Conservation (phyloP, 2,888 invertebrate genomes). For the Iselma pallidipennis region DNA sequence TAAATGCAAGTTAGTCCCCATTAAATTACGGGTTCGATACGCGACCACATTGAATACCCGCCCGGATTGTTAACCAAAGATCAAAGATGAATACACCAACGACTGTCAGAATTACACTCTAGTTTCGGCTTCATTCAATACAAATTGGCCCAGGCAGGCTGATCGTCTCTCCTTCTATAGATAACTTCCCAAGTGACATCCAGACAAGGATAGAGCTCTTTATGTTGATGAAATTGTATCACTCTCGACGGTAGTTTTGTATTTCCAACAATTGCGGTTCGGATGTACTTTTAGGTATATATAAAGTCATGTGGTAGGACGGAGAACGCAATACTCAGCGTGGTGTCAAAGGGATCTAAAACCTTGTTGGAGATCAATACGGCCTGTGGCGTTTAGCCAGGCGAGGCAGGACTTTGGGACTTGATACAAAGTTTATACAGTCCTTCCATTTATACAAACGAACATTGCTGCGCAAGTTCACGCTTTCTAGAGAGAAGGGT, state of each 20-base stretch:
- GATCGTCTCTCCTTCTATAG: conserved; percentile 15
- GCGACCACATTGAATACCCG: conserved; percentile 40
- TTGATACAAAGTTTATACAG: conserved; percentile 50
- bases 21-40: conserved; percentile 38
- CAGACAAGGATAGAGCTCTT: conserved; percentile 24
- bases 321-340: conserved; percentile 45
- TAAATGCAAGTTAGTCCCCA: conserved; percentile 27
- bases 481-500: conserved; percentile 35
- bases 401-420: conserved; percentile 51
- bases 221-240: conserved; percentile 34
- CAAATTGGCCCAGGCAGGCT: conserved; percentile 31
- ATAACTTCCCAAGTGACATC: not conserved
- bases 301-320: conserved; percentile 32
- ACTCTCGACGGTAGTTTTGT: conserved; percentile 33
- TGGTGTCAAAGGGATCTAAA: conserved; percentile 50
- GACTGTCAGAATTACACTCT: conserved; percentile 44
- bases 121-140: conserved; percentile 38
- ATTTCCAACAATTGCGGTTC: conserved; percentile 28
- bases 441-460: conserved; percentile 36
- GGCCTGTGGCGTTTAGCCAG: conserved; percentile 54
- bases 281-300: conserved; percentile 25
- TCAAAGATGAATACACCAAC: conserved; percentile 51
- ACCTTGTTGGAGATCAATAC: conserved; percentile 55
- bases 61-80: conserved; percentile 48
- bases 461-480: conserved; percentile 29